These are phyloP conservation scores for Phymorhynchus buccinoides DNA, from an alignment of 1,140 invertebrate genomes.

Conservation along the genomic window DNA sequence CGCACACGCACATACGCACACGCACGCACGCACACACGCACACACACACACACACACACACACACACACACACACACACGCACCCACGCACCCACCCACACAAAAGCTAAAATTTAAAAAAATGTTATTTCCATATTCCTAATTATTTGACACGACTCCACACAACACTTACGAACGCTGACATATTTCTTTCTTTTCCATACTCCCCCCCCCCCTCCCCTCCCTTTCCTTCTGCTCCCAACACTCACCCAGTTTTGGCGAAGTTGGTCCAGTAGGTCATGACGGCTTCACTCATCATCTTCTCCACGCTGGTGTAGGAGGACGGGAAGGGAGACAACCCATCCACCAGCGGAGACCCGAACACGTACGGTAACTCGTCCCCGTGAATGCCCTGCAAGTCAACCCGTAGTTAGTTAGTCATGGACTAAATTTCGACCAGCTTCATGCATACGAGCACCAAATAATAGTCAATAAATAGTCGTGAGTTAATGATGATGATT, in stretches of 20 bases:
- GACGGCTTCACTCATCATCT: slow-evolving; percentile 89
- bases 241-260: slow-evolving; percentile 93
- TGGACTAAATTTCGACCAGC: not conserved
- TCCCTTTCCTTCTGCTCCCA: no score
- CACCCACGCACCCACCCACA: not conserved
- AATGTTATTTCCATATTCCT: no score
- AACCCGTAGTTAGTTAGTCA: not conserved
- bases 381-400: slow-evolving; percentile 83
- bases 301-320: slow-evolving; percentile 92
- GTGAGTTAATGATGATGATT: no score
- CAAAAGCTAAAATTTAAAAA: not conserved
- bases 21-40: not conserved
- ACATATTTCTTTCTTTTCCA: no score
- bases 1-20: not conserved
- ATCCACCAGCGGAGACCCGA: slow-evolving; percentile 90
- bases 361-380: slow-evolving; percentile 93
- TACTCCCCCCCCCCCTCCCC: no score
- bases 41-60: slow-evolving; percentile 10
- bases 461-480: no score
- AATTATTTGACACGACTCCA: no score
- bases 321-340: slow-evolving; percentile 84
- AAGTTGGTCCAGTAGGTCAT: slow-evolving; percentile 98
- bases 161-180: no score
- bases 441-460: no score
- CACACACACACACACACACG: not conserved